Conservation (phyloP, 2,797 vertebrate genomes). For the Sebastes oblongus region DNA sequence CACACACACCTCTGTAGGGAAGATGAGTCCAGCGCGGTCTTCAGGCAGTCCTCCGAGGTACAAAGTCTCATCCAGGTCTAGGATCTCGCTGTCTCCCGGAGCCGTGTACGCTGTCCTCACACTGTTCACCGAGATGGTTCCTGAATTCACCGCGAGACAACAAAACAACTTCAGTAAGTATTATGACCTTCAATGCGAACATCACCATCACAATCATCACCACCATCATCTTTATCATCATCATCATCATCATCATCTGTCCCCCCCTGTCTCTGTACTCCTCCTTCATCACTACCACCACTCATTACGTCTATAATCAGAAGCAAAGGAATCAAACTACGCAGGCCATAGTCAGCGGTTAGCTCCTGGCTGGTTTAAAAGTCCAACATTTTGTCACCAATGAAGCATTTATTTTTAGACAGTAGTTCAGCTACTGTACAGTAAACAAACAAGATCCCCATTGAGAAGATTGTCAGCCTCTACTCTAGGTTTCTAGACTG, state of each 20-base stretch:
- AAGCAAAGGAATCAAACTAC: slow-evolving; percentile 26
- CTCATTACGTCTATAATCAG: slow-evolving; percentile 42
- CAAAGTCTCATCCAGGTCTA: slow-evolving; percentile 95
- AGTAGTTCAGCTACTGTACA: slow-evolving; percentile 18
- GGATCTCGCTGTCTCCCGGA: slow-evolving; percentile 97
- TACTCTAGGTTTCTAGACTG: background rate
- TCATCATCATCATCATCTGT: slow-evolving; percentile 26
- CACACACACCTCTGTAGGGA: slow-evolving; percentile 95
- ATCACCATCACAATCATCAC: slow-evolving; percentile 38
- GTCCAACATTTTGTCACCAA: slow-evolving; percentile 27
- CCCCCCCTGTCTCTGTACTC: background rate
- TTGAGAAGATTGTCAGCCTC: slow-evolving; percentile 28
- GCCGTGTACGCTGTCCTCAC: slow-evolving; percentile 94
- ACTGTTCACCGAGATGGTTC: slow-evolving; percentile 98
- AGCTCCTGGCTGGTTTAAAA: slow-evolving; percentile 16
- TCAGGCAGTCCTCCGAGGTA: slow-evolving; percentile 97
- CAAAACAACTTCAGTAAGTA: slow-evolving; percentile 40
- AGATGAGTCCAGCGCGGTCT: slow-evolving; percentile 94
- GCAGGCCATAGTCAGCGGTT: slow-evolving; percentile 33
- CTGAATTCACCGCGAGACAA: slow-evolving; percentile 70
- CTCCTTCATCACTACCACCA: slow-evolving; percentile 17
- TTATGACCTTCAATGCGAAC: slow-evolving; percentile 43
- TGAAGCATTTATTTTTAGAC: slow-evolving; percentile 45
- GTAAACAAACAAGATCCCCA: slow-evolving; percentile 34
- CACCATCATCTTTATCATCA: slow-evolving; percentile 24